These are phyloP conservation scores for Sminthurides aquaticus DNA, from an alignment of 2,888 invertebrate species.

Conservation along the genomic window DNA sequence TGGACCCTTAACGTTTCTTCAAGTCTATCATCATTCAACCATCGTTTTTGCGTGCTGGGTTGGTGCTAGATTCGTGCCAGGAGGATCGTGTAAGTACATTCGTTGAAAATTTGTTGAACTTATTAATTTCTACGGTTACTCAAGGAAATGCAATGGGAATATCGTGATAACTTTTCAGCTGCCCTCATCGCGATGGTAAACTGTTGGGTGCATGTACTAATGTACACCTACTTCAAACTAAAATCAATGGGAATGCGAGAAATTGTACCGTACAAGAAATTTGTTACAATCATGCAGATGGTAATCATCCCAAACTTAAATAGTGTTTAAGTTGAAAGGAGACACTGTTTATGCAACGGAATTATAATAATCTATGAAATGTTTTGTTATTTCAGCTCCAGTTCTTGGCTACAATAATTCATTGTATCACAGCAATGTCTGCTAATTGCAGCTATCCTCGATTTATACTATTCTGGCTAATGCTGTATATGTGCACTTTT, in stretches of 20 bases:
- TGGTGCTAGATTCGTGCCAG: slow-evolving; percentile 42
- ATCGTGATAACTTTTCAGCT: slow-evolving; percentile 25
- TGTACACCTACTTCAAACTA: slow-evolving; percentile 42
- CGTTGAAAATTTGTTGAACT: too few species aligned
- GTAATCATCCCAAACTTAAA: slow-evolving; percentile 22
- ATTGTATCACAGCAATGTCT: slow-evolving; percentile 34
- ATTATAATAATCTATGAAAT: too few species aligned
- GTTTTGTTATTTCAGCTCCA: slow-evolving; percentile 32
- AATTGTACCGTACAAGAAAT: slow-evolving; percentile 37
- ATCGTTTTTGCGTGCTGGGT: slow-evolving; percentile 42
- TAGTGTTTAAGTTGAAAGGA: neutral
- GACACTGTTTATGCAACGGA: slow-evolving; percentile 1
- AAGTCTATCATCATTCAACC: slow-evolving; percentile 42
- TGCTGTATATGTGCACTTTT: slow-evolving; percentile 41
- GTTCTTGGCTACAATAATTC: slow-evolving; percentile 40
- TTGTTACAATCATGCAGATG: slow-evolving; percentile 42
- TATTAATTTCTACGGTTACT: neutral
- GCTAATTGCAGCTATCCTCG: slow-evolving; percentile 35
- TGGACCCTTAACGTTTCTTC: slow-evolving; percentile 41
- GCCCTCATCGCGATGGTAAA: slow-evolving; percentile 42
- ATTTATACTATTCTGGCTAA: slow-evolving; percentile 39
- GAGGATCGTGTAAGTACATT: slow-evolving; percentile 37
- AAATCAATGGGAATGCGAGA: slow-evolving; percentile 32
- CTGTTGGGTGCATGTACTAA: slow-evolving; percentile 43
- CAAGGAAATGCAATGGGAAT: too few species aligned